Evolutionary conservation across 1,140 invertebrate species (phyloP), one percentile per base, ranked within the genome.

Genomic region (Marisa cornuarietis): DNA sequence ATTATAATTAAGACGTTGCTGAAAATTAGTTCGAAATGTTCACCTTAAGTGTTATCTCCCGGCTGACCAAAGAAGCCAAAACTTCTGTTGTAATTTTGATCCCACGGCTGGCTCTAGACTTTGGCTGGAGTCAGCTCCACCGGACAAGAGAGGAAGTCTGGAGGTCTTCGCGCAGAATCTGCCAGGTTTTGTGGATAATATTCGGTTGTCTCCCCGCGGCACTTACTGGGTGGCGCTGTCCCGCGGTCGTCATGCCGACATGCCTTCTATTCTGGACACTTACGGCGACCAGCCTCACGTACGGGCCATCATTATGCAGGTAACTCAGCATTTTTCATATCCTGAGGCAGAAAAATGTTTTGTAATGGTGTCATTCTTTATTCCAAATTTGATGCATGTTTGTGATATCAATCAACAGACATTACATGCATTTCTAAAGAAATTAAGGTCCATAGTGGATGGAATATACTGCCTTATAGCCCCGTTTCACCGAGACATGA

Each of bases 191-290:
- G 92, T 58, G 94, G 95, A 87, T 94, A 96, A 91, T 93, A 95
- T 88, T 87, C 97, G 69, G 93, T 93, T 89, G 95, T 95, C 83
- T 93, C 93, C 92, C 26, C 89, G 93, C 42, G 94, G 94, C 51
- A 95, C 94, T 14, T 93, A 95, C 84, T 92, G 95, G 79, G 92
- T 95, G 0, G 91, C 92, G 6, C 85, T 96, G 22, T 90, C 94
- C 16, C 54, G 86, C 0, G 88, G 91, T 16, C 88, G 92, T 24
- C 81, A 86, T 63, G 81, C 83, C 49, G 86, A 87, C 51, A 83
- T 85, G 51, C 87, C 85, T 13, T 83, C 82, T n/a, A 71, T 89
- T 0, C 58, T 89, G 51, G 91, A 92, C 77, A 84, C 84, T 26
- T 80, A 90, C 58, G 90, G 62, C 26, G 91, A 24, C 86, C 91